Evolutionary conservation across 2,888 invertebrate genomes (phyloP).

Genomic region (Chloromyia formosa): DNA sequence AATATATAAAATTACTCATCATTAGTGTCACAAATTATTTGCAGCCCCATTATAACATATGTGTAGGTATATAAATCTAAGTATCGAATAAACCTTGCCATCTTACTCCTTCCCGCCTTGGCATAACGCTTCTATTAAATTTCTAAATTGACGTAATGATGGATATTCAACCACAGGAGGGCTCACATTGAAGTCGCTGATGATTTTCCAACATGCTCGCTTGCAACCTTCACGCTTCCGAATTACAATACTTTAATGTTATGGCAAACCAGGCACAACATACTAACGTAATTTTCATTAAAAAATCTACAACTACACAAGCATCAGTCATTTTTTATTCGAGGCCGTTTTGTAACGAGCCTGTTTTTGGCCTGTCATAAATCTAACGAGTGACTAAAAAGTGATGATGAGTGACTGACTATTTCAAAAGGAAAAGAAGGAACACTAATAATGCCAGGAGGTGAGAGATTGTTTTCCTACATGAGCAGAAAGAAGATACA

Average conservation of each 20-base stretch:
- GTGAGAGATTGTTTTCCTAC: conserved; percentile 21
- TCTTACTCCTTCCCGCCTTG: background rate
- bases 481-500: conserved; percentile 4
- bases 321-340: conserved; percentile 44
- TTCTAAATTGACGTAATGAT: conserved; percentile 49
- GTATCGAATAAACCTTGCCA: background rate
- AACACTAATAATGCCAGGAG: conserved; percentile 36
- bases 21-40: no score
- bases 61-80: background rate
- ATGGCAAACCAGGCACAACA: background rate
- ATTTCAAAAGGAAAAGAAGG: background rate
- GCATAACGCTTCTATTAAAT: conserved; percentile 16
- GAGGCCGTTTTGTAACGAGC: conserved; percentile 30
- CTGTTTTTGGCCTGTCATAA: conserved; percentile 45
- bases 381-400: conserved; percentile 46
- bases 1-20: no score
- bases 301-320: conserved; percentile 19
- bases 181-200: conserved; percentile 15
- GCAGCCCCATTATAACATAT: background rate
- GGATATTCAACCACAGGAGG: conserved; percentile 47
- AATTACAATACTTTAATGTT: conserved; percentile 41
- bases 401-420: conserved; percentile 47
- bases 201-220: background rate
- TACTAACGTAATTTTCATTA: conserved; percentile 7
- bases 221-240: conserved; percentile 7